Evolutionary conservation across 2,888 invertebrate genomes (phyloP), one percentile per base, ranked within the genome.

Genomic region (Ethmia dodecea): DNA sequence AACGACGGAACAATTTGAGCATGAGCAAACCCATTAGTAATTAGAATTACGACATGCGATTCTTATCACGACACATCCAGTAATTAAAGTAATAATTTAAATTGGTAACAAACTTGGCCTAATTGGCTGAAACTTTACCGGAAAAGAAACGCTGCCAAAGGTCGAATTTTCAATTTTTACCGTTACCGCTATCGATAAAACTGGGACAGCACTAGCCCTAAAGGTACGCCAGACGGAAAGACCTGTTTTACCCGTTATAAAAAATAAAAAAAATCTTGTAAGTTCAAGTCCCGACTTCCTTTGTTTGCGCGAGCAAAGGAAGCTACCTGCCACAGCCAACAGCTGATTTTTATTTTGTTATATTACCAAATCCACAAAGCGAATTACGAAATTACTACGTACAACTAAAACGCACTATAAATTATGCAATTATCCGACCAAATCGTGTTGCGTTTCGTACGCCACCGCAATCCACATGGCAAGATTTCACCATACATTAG

Each of bases 161-260:
- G 24, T 31, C 26, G 26, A 9, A 1, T 5, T 18, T 8, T 5
- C 18, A 18, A 8, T 18, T 18, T 2, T 9, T 37, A 33, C 29
- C 37, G 33, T 29, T 33, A 27, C 3, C 9, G 10, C 22, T 25
- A 29, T 37, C 29, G 32, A 28, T 28, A 11, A 34, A 45, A 47
- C 42, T 47, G 47, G 42, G 42, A 44, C 58, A 48, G 20, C 56
- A 49, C 55, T 56, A 52, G 32, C 20, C 28, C 13, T 31, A 40
- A 37, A 38, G 43, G 38, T 47, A 38, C 44, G 50, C 53, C 47
- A 42, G 37, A 35, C 43, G 36, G 45, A 35, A 38, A 48, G 42
- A 63, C 59, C 55, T 46, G 56, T 62, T 63, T 35, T n/a, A n/a
- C n/a, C n/a, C n/a, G n/a, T n/a, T n/a, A n/a, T n/a, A n/a, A n/a